These are phyloP conservation scores for Plagodis dolabraria DNA, from an alignment of 2,888 invertebrate species.

Conservation along the genomic window DNA sequence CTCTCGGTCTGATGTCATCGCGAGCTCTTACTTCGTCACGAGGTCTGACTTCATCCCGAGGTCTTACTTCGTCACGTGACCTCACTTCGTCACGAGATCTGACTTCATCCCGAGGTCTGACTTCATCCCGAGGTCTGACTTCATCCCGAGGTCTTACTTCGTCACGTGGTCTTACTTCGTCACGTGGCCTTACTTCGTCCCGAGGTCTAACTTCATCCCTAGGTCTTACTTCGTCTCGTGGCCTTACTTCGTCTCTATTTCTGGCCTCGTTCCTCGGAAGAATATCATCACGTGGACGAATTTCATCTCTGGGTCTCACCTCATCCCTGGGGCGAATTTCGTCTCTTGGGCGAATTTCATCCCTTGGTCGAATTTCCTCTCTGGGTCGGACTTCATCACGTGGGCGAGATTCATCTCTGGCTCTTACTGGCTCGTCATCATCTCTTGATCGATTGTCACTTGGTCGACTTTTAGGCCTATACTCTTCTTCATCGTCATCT, in stretches of 20 bases:
- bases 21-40: conserved; percentile 45
- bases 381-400: conserved; percentile 26
- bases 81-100: conserved; percentile 42
- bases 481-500: conserved; percentile 62
- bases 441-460: conserved; percentile 50
- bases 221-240: conserved; percentile 46
- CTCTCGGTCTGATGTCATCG: conserved; percentile 43
- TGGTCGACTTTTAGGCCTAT: conserved; percentile 49
- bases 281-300: conserved; percentile 39
- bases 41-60: conserved; percentile 44
- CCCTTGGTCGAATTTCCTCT: conserved; percentile 32
- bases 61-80: conserved; percentile 41
- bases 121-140: conserved; percentile 40
- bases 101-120: conserved; percentile 33
- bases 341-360: conserved; percentile 40
- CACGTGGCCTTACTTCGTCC: conserved; percentile 43
- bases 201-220: conserved; percentile 49
- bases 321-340: conserved; percentile 52
- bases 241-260: conserved; percentile 37
- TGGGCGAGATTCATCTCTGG: conserved; percentile 40
- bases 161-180: conserved; percentile 41
- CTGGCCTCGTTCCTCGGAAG: conserved; percentile 41
- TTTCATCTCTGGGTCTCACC: conserved; percentile 41
- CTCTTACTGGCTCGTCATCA: conserved; percentile 44
- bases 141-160: conserved; percentile 48